A percentile compares a stretch with the other conserved stretches of the same genome.
Conservation (phyloP, 1,140 invertebrate species). For the Rhizoglyphus robini region DNA sequence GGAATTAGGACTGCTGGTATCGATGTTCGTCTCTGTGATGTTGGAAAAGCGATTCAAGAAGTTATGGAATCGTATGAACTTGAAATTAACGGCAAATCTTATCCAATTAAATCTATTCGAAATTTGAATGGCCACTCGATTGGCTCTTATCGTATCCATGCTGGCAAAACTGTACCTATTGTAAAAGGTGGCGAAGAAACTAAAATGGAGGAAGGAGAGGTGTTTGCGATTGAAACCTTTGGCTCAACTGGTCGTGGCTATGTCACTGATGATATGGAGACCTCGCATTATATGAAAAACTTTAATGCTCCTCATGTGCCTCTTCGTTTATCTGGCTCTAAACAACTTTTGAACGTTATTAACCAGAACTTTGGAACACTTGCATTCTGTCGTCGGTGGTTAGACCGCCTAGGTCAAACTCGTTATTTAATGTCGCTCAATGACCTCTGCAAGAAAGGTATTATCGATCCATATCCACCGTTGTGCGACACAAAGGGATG, state of each 20-base stretch:
- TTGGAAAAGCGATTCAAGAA: conserved; percentile 94
- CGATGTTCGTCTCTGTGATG: conserved; percentile 91
- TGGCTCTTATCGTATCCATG: conserved; percentile 91
- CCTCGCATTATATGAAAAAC: conserved; percentile 99
- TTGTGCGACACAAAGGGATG: conserved; percentile 93
- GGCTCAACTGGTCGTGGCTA: conserved; percentile 92
- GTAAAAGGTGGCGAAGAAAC: conserved; percentile 96
- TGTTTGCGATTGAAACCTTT: conserved; percentile 99
- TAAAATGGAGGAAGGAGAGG: conserved; percentile 97
- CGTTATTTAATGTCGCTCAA: conserved; percentile 98
- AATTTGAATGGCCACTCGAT: conserved; percentile 98
- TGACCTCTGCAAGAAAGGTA: conserved; percentile 88
- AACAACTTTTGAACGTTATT: conserved; percentile 80
- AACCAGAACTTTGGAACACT: conserved; percentile 96
- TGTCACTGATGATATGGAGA: conserved; percentile 98
- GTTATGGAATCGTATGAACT: conserved; percentile 99
- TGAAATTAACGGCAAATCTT: conserved; percentile 90
- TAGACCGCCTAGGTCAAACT: conserved; percentile 87
- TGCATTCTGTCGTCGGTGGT: conserved; percentile 96
- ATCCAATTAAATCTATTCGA: conserved; percentile 91
- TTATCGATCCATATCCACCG: conserved; percentile 94
- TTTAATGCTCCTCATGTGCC: conserved; percentile 87
- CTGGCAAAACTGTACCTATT: conserved; percentile 98
- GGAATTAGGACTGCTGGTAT: conserved; percentile 87
- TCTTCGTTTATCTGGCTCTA: conserved; percentile 69